Evolutionary conservation across 2,888 invertebrate genomes (phyloP), one percentile per base, ranked within the genome.

Genomic region (Lomographa bimaculata): DNA sequence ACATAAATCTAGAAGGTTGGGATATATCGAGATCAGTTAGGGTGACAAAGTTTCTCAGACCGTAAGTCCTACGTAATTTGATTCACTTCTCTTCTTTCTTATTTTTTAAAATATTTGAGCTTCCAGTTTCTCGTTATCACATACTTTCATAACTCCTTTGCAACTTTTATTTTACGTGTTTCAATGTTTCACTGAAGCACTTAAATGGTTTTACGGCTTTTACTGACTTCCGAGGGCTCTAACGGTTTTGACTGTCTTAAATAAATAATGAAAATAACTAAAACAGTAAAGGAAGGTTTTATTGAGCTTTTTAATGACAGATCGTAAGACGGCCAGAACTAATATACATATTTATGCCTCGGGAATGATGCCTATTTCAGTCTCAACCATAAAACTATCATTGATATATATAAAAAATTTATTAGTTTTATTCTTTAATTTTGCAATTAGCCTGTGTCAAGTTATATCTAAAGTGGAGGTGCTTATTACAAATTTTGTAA

Each of bases 191-290:
- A 30, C 29, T 30, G 33, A 29, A 30, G 26, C 34, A 34, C 34
- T 43, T 37, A 43, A 43, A 42, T 32, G 32, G 36, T 37, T 43
- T 42, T 37, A 37, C 32, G 27, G 36, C 42, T 37, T 42, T 32
- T 12, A 32, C 36, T 32, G 32, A 26, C 26, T 27, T 37, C 7
- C 29, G 25, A 23, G 12, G 25, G 32, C 32, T 27, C 32, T 23
- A 32, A 23, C 36, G 36, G 16, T 43, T 37, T 36, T 21, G 6
- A 26, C 23, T 21, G 42, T 35, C 26, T 18, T 35, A 30, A 30
- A 35, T 42, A 42, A 35, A 24, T 25, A 26, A 42, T 25, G 36
- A 41, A 41, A 34, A 24, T 34, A 14, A 14, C 14, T 3, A 20
- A 7, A 20, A 20, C 20, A 4, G 7, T 7, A n/a, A 20, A 7